phyloP scores from a whole-genome alignment of 1,140 invertebrate genomes.

The Heliconius himera region DNA sequence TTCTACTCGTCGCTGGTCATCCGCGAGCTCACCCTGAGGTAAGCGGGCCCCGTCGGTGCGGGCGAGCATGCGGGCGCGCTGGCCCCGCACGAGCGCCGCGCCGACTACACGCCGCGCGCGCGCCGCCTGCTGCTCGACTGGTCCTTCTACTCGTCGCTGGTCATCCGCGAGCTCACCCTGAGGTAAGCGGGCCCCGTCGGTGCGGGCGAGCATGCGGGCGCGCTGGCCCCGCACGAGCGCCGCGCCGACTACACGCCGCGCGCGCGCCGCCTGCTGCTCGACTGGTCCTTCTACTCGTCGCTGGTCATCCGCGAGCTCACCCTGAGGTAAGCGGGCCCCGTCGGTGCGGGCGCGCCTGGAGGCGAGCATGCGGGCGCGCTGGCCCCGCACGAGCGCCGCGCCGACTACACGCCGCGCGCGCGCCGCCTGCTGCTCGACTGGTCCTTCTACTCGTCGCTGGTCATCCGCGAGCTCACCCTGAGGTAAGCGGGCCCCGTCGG shows the following conservation, averaged over 20 bases:
- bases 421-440: constrained; percentile 98
- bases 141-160: constrained; percentile 96
- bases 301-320: constrained; percentile 77
- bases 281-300: constrained; percentile 99
- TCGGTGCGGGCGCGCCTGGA: constrained; percentile 93
- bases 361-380: constrained; percentile 93
- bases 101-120: constrained; percentile 94
- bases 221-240: constrained; percentile 93
- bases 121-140: constrained; percentile 98
- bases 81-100: constrained; percentile 92
- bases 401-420: constrained; percentile 94
- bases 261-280: constrained; percentile 96
- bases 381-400: constrained; percentile 92
- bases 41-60: constrained; percentile 82
- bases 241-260: constrained; percentile 94
- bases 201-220: constrained; percentile 90
- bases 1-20: constrained; percentile 92
- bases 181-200: constrained; percentile 83
- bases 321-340: constrained; percentile 77
- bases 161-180: constrained; percentile 76
- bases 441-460: constrained; percentile 96
- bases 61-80: constrained; percentile 93
- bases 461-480: constrained; percentile 76
- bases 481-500: constrained; percentile 83
- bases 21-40: constrained; percentile 75